Conservation (phyloP, 2,797 vertebrate genomes). For the Coracias cyanogaster region DNA sequence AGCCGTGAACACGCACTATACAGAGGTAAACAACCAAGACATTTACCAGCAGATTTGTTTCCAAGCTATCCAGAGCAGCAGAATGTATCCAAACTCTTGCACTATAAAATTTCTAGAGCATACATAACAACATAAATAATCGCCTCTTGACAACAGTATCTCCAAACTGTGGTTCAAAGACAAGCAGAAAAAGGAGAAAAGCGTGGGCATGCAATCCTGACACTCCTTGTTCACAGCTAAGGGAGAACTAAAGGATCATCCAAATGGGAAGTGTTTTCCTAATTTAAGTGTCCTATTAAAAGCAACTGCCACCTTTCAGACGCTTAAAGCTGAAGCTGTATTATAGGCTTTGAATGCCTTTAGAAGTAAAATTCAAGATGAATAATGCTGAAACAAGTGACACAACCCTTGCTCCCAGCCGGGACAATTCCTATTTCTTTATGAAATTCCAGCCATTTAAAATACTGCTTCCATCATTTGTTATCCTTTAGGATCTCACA, state of each 20-base stretch:
- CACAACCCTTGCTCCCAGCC: neutral
- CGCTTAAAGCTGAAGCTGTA: neutral
- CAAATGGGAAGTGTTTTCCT: neutral
- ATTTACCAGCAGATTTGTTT: constrained; percentile 21
- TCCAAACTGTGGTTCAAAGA: neutral
- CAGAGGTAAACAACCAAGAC: neutral
- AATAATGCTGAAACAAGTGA: neutral
- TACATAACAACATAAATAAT: neutral
- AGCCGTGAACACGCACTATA: neutral
- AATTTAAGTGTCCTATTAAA: neutral
- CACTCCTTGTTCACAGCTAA: neutral
- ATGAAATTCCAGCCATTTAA: neutral
- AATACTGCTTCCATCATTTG: neutral
- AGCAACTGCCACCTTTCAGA: neutral
- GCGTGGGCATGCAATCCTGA: neutral
- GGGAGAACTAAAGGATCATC: neutral
- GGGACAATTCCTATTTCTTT: neutral
- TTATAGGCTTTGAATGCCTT: neutral
- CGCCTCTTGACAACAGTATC: neutral
- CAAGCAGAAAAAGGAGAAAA: neutral
- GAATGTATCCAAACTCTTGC: neutral
- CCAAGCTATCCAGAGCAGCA: neutral
- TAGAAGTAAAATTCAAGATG: neutral
- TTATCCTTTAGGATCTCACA: neutral
- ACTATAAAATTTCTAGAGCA: neutral